Evolutionary conservation across 2,888 invertebrate genomes (phyloP).

Genomic region (Erynnis tages): DNA sequence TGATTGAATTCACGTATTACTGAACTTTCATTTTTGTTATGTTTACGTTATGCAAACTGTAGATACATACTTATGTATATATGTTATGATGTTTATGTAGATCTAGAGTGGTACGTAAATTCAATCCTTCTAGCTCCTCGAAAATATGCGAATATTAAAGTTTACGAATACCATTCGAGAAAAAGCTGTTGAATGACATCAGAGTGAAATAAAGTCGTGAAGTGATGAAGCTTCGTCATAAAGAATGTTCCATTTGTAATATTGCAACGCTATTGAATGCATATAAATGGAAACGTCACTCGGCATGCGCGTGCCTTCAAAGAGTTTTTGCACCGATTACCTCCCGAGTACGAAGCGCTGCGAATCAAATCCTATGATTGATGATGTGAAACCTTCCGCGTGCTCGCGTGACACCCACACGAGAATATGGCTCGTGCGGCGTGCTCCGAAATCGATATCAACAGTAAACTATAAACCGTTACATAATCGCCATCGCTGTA

Average conservation of each 20-base stretch:
- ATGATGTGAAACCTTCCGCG: conserved; percentile 64
- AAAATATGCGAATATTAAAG: too few species aligned
- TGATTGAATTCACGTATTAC: not conserved
- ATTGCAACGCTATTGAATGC: conserved; percentile 37
- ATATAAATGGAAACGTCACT: conserved; percentile 43
- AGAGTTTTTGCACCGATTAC: conserved; percentile 63
- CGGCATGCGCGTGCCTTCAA: conserved; percentile 48
- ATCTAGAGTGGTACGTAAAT: too few species aligned
- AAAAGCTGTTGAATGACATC: not conserved
- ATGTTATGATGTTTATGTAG: too few species aligned
- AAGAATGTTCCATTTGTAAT: conserved; percentile 29
- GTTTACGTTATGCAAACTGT: too few species aligned
- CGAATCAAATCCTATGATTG: conserved; percentile 64
- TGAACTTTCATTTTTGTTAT: not conserved
- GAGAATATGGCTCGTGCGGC: conserved; percentile 26
- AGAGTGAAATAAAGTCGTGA: conserved; percentile 4
- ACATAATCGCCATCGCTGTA: conserved; percentile 53
- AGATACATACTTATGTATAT: too few species aligned
- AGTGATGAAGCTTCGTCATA: conserved; percentile 1
- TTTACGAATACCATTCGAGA: too few species aligned
- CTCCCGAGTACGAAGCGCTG: conserved; percentile 40
- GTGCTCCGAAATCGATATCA: conserved; percentile 56
- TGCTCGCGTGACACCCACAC: conserved; percentile 50
- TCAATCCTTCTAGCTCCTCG: too few species aligned
- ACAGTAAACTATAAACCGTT: conserved; percentile 64